A percentile compares a stretch with the other conserved stretches of the same genome.
Evolutionary conservation across 2,888 invertebrate genomes (phyloP).

Genomic region (Pedicia rivosa): DNA sequence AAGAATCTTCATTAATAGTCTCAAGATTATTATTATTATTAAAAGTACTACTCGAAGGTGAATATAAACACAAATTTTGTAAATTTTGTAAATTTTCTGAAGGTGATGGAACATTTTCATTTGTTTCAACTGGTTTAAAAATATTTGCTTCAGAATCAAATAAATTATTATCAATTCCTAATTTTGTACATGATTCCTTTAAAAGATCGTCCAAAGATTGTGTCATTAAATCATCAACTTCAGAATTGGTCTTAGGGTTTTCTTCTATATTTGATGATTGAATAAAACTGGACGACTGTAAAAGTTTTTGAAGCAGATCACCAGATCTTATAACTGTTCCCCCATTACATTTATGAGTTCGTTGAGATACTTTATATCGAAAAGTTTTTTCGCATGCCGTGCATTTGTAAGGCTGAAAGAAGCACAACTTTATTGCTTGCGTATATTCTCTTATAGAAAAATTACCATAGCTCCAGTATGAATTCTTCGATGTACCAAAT

Average conservation of each 20-base stretch:
- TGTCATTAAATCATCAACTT: slow-evolving; percentile 19
- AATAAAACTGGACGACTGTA: slow-evolving; percentile 12
- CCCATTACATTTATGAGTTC: slow-evolving; percentile 62
- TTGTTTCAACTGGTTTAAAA: slow-evolving; percentile 26
- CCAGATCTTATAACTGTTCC: slow-evolving; percentile 37
- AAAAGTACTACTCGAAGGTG: slow-evolving; percentile 14
- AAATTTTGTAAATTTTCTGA: slow-evolving; percentile 47
- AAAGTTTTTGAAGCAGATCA: slow-evolving; percentile 34
- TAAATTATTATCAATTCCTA: slow-evolving; percentile 20
- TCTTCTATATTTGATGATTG: too few relatives aligned
- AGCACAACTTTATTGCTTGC: slow-evolving; percentile 1
- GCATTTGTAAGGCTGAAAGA: slow-evolving; percentile 80
- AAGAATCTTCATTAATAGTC: slow-evolving; percentile 11
- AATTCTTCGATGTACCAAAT: slow-evolving; percentile 67
- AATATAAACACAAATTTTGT: slow-evolving; percentile 43
- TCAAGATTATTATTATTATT: slow-evolving; percentile 6
- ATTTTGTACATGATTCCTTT: slow-evolving; percentile 26
- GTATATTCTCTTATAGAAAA: not conserved
- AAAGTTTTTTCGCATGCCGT: slow-evolving; percentile 65
- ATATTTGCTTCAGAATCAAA: slow-evolving; percentile 4
- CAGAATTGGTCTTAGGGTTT: not conserved
- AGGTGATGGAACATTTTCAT: slow-evolving; percentile 44
- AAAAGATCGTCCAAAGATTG: slow-evolving; percentile 29
- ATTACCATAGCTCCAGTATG: slow-evolving; percentile 36
- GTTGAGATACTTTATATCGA: slow-evolving; percentile 71